Evolutionary conservation across 2,888 invertebrate genomes (phyloP).

Genomic region (Priocnemis perturbator): DNA sequence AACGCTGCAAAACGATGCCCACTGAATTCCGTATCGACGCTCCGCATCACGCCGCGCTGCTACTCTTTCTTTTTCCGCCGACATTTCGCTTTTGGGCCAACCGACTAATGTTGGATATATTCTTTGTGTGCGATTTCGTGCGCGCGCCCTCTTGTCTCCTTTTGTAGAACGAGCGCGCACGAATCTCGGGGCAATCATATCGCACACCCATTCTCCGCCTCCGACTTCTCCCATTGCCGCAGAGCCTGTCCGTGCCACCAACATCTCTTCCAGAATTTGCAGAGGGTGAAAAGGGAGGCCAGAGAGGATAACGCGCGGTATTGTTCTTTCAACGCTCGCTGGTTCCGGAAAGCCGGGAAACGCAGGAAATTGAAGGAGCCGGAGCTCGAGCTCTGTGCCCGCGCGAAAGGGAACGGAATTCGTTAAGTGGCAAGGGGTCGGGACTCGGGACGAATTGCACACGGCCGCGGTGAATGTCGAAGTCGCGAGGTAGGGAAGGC

Average conservation of each 20-base stretch:
- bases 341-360: constrained; percentile 53
- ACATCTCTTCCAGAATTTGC: background rate
- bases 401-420: background rate
- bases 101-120: no score
- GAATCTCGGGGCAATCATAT: constrained; percentile 9
- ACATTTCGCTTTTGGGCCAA: background rate
- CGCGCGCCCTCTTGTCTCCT: no score
- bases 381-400: constrained; percentile 9
- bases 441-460: no score
- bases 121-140: background rate
- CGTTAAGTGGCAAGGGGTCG: no score
- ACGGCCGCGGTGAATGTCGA: no score
- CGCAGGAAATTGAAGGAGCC: constrained; percentile 62
- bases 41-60: no score
- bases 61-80: background rate
- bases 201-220: no score
- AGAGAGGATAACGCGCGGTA: constrained; percentile 27
- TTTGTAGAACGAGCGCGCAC: background rate
- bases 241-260: no score
- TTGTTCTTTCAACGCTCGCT: constrained; percentile 49
- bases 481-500: no score
- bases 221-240: no score
- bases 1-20: background rate
- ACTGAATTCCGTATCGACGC: constrained; percentile 8
- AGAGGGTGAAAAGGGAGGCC: constrained; percentile 17